These are phyloP conservation scores for Caenorhabditis panamensis DNA, from an alignment of 2,888 invertebrate genomes.

Conservation along the genomic window DNA sequence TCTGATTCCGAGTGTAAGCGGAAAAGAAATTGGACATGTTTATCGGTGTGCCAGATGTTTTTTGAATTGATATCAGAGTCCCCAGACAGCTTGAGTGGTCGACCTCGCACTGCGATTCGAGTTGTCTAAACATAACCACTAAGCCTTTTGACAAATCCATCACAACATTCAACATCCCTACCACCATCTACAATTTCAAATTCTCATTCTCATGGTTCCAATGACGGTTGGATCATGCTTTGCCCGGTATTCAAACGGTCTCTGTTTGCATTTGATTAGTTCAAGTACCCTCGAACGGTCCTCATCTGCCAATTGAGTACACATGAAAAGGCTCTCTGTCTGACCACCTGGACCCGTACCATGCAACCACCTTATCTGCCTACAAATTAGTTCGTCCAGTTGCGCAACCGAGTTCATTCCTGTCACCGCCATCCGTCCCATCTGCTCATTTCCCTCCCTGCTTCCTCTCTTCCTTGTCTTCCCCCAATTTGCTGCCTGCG, in stretches of 20 bases:
- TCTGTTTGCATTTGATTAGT: conserved; percentile 24
- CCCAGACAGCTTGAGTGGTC: too few species aligned
- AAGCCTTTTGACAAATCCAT: too few species aligned
- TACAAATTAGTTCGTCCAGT: conserved; percentile 25
- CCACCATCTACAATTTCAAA: too few species aligned
- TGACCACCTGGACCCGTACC: background rate
- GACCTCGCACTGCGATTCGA: too few species aligned
- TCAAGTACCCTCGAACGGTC: conserved; percentile 4
- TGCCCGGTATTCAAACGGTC: background rate
- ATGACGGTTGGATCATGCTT: too few species aligned
- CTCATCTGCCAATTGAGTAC: conserved; percentile 30
- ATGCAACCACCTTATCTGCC: conserved; percentile 2
- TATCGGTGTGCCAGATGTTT: too few species aligned
- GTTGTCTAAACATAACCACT: too few species aligned
- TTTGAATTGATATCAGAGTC: too few species aligned
- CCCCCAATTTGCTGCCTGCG: conserved; percentile 4
- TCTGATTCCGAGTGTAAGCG: background rate
- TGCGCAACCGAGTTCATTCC: conserved; percentile 37
- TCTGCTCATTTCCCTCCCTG: conserved; percentile 15
- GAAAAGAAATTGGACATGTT: too few species aligned
- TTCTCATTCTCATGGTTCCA: too few species aligned
- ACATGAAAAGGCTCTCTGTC: conserved; percentile 10
- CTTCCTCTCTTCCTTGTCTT: background rate
- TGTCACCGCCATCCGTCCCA: conserved; percentile 46
- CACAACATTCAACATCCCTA: too few species aligned